Base-by-base conservation (phyloP, 2,113 vertebrate genomes). In the Potamarius usumacintae region DNA sequence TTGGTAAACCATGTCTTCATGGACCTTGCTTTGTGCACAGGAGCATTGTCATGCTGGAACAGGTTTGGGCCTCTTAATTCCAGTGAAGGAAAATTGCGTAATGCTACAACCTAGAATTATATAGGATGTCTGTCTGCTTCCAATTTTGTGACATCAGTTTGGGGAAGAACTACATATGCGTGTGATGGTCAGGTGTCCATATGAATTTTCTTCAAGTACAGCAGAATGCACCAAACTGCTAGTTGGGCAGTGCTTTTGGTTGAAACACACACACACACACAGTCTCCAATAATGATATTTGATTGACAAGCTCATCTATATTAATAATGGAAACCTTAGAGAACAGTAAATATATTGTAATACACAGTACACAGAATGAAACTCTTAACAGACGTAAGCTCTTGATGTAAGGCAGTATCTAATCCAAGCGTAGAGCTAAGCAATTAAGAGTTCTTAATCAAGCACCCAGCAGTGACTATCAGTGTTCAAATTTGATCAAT, bases 371-470 rank as follows among this genome's bases (percentile, higher is more conserved):
- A 14, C 74, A 6, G 50, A 53, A 52, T n/a, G 20, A 77, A n/a
- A 77, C 74, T 14, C 48, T 52, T 7, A 15, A 78, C 25, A 53
- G 76, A 15, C 6, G 7, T 78, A 78, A 78, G 8, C 5, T 12
- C 5, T 17, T 7, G n/a, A 25, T 77, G 34, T 25, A 78, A 53
- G 48, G 10, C 50, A 53, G 50, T 78, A 53, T 78, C 74, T 78
- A 53, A 55, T 53, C 25, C 25, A 25, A 78, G 76, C 10, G 4
- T 25, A 12, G 1, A 76, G 72, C 42, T 76, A 25, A 76, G 20
- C 25, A 78, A 78, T 78, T 53, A 78, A 27, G 72, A 25, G 72
- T 76, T 48, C 72, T 76, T 52, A 50, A 76, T 76, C 42, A 52
- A 50, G 72, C 20, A 5, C 22, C 20, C 72, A 52, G 72, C 72